Evolutionary conservation across 35 echinoderm and acorn worm genomes (phyloP), one percentile per base, ranked within the genome.

Genomic region (Holothuria glaberrima): DNA sequence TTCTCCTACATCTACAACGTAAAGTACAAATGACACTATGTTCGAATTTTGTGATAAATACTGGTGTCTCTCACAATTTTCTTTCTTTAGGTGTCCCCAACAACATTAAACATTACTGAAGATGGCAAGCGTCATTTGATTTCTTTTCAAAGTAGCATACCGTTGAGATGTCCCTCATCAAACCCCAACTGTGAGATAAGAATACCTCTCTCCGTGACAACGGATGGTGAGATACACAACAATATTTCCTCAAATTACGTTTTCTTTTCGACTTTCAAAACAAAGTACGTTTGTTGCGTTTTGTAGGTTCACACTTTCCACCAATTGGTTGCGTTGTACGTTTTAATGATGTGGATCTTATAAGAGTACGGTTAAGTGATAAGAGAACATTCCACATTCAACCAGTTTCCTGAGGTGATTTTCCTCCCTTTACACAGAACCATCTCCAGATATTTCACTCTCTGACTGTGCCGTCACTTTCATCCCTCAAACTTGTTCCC

Each of bases 401-500:
- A n/a, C n/a, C n/a, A n/a, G n/a, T n/a, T n/a, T 54, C 50, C 12
- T 5, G 10, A 54, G 27, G 5, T 90, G 21, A 46, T 69, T 44
- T 58, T 87, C 33, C 75, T 68, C 30, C 57, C 29, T 27, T 32
- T 20, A 67, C 28, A 6, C 81, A 91, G 82, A 85, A 14, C 62
- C 69, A 28, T 88, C 88, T 41, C 74, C 91, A 0, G 97, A 99
- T 80, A 94, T 99, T 34, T 87, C 91, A 7, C 65, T 99, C 0
- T 99, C 97, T 1, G 91, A 95, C 45, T 99, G 97, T 69, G 90
- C 90, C 56, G 91, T 99, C 12, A 84, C 88, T 31, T 91, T 99
- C 57, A 92, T 86, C 14, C 86, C 93, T 12, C 72, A 91, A 45
- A 86, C 81, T 32, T 99, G 97, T 75, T 64, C 73, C 64, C 58